phyloP scores from a whole-genome alignment of 2,113 vertebrate genomes.

The Neogale vison region DNA sequence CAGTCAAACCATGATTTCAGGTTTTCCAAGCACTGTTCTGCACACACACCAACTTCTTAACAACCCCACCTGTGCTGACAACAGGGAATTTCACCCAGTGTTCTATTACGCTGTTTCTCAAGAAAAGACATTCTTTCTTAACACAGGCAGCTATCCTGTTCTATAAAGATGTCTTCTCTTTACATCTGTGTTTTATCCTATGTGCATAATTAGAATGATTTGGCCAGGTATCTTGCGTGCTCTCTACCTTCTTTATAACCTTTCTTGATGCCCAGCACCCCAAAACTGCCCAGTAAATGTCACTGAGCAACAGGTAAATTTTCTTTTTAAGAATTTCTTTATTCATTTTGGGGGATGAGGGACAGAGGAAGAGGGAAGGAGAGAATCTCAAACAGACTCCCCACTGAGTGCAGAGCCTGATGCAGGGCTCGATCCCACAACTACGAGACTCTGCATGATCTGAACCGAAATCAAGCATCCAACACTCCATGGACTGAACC shows the following conservation, averaged over 20 bases:
- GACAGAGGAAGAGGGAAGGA: not conserved
- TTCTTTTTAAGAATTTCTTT: not conserved
- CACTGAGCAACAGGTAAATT: not conserved
- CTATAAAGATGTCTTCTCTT: slow-evolving; percentile 12
- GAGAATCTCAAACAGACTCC: not conserved
- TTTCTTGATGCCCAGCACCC: not conserved
- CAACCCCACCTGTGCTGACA: not conserved
- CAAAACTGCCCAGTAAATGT: not conserved
- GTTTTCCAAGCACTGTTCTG: slow-evolving; percentile 18
- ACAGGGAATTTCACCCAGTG: not conserved
- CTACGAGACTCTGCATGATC: not conserved
- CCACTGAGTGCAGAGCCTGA: not conserved
- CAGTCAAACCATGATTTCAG: slow-evolving; percentile 48
- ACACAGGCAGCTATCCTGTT: not conserved
- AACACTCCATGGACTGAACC: not conserved
- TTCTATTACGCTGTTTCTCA: not conserved
- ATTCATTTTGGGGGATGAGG: not conserved
- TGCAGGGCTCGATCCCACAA: fast-evolving
- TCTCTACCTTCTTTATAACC: not conserved
- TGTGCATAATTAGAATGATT: not conserved
- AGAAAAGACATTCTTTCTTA: not conserved
- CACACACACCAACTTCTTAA: not conserved
- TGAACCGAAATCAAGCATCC: not conserved
- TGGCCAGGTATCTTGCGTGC: not conserved
- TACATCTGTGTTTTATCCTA: not conserved